Evolutionary conservation across 2,797 vertebrate genomes (phyloP), one percentile per base, ranked within the genome.

Genomic region (Darevskia nairensis): DNA sequence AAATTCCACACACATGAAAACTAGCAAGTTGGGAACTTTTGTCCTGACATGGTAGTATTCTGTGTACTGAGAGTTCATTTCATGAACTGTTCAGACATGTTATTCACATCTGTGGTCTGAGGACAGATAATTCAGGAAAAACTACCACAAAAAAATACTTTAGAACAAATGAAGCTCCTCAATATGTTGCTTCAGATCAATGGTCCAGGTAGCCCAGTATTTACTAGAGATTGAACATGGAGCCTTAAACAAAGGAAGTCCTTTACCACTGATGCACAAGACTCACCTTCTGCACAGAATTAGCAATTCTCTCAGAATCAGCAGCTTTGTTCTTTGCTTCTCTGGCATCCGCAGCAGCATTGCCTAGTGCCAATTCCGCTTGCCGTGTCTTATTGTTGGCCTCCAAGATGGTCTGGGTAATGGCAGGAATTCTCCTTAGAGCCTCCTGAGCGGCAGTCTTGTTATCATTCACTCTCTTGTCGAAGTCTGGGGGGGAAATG

Each of bases 401-500:
- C 3, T 98, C 97, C 0, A 93, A 93, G 23, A 99, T 98, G 44
- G 97, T 99, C 89, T 95, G 98, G 55, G 97, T 97, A 93, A 99
- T 99, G 91, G 89, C 88, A 0, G 99, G 99, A 87, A 99, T 98
- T 93, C 96, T 98, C 92, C 96, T 98, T 89, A 99, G 95, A 0
- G 99, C 99, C 2, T 98, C 98, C 91, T 99, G 98, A 0, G 99
- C 99, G 0, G 99, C 99, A 0, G 99, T 99, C 96, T 99, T 99
- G 95, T 99, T 99, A 92, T 99, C 98, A 0, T 99, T 99, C 82
- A 99, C 99, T 0, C 99, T 95, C 91, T 93, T 97, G 90, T 99
- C 98, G 0, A 99, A 99, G 94, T 99, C 99, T 99, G 91, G 74
- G 19, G 91, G 74, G 89, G 19, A 9, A 21, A 69, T 17, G n/a